Base-by-base conservation (phyloP, 2,113 vertebrate species). In the Natator depressus region DNA sequence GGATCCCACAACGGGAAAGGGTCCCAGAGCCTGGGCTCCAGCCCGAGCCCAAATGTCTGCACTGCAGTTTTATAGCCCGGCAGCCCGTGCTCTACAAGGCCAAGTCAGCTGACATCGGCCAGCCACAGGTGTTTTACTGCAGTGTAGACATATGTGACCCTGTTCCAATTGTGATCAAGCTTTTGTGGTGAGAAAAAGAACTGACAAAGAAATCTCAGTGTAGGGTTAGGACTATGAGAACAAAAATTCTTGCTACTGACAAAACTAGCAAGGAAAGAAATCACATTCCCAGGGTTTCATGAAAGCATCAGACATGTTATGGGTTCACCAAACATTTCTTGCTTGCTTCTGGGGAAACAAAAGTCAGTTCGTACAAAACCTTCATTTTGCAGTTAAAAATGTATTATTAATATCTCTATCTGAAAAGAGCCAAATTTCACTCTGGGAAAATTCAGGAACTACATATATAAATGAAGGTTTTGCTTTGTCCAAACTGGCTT, bases 221-320 rank as follows among this genome's bases (percentile, higher is more conserved):
- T 5, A 42, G 5, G 6, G 8, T 1, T 89, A 6, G 12, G 22
- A 78, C 10, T 84, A 72, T 6, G 11, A 11, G 76, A 50, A n/a
- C 6, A 53, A 5, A 92, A 47, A 8, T 11, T 89, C 22, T 89
- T 90, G 31, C 3, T 22, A 80, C 72, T 86, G 29, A 82, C 31
- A 95, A 93, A 94, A 92, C 1, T 22, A 85, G 3, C 10, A 80
- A 76, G 24, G 10, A 80, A 6, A 81, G 19, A 83, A 85, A 90
- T 55, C 84, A 79, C 19, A 16, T 89, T 92, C 27, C 75, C 54
- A 82, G 35, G 19, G 4, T 72, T 38, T 72, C 65, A 72, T 38
- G 65, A 72, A 38, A 86, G 6, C 3, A 24, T 80, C 65, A n/a
- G 1, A 6, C 11, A 59, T 17, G 2, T 5, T 94, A 11, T 17